phyloP scores from a whole-genome alignment of 1,140 invertebrate species.

The Tyrophagus putrescentiae region DNA sequence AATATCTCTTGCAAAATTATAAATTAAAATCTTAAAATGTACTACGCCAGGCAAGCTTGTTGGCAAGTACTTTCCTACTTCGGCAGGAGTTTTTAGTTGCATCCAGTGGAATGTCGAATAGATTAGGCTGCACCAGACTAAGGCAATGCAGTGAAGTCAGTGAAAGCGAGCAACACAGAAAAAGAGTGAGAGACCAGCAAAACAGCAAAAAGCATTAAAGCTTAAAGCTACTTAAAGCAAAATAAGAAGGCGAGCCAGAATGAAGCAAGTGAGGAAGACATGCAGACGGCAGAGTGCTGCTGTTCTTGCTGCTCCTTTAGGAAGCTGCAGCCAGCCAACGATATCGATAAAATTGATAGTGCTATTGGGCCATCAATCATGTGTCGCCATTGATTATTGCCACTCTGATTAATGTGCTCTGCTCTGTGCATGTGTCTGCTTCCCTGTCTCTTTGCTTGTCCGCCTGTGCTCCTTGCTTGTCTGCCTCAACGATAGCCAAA shows the following conservation, averaged over 20 bases:
- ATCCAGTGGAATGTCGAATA: not conserved
- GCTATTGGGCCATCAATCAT: conserved; percentile 10
- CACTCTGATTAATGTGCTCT: conserved; percentile 12
- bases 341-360: conserved; percentile 16
- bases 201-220: conserved; percentile 5
- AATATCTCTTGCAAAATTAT: conserved; percentile 1
- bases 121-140: too few relatives aligned
- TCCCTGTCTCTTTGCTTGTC: too few relatives aligned
- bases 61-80: too few relatives aligned
- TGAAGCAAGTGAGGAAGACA: too few relatives aligned
- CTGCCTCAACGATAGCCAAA: too few relatives aligned
- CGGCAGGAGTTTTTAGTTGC: too few relatives aligned
- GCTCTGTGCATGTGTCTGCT: too few relatives aligned
- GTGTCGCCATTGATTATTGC: conserved; percentile 14
- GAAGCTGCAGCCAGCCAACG: not conserved
- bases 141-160: too few relatives aligned
- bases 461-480: too few relatives aligned
- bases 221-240: conserved; percentile 10
- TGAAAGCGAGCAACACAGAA: not conserved
- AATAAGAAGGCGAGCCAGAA: not conserved
- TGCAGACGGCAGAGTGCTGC: too few relatives aligned
- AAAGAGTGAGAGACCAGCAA: not conserved
- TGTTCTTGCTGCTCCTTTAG: too few relatives aligned
- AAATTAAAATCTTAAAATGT: not conserved
- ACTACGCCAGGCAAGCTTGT: too few relatives aligned